Conservation (phyloP, 1,140 invertebrate species). For the Temnothorax curvispinosus region DNA sequence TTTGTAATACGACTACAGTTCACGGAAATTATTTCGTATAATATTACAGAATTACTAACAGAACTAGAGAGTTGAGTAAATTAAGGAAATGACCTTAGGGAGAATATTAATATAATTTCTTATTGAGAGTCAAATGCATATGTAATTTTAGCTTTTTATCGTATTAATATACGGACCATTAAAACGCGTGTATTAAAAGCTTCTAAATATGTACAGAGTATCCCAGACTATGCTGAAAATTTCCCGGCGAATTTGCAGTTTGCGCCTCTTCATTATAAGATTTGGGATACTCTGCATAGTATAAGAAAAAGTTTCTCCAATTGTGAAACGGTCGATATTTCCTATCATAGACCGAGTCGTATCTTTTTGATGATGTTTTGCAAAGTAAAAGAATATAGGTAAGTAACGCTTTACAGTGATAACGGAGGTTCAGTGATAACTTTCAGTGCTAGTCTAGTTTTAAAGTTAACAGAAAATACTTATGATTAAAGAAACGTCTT, state of each 20-base stretch:
- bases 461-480: constrained; percentile 2
- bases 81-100: not conserved
- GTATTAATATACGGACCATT: not conserved
- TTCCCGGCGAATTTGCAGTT: not conserved
- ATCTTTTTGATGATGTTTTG: not conserved
- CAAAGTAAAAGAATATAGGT: constrained; percentile 41
- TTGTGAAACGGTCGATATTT: not conserved
- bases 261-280: not conserved
- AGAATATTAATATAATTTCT: not conserved
- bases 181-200: not conserved
- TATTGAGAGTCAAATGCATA: not conserved
- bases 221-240: not conserved
- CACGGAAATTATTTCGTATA: not conserved
- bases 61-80: not conserved
- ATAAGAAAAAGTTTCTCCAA: not conserved
- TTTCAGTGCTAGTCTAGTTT: not conserved
- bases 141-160: not conserved
- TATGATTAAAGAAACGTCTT: not conserved
- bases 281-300: not conserved
- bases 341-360: not conserved
- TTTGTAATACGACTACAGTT: not conserved
- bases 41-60: not conserved
- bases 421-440: constrained; percentile 4
- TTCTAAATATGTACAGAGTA: not conserved
- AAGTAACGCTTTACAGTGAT: constrained; percentile 42